Conservation (phyloP, 2,797 vertebrate species). For the Triplophysa bombifrons region DNA sequence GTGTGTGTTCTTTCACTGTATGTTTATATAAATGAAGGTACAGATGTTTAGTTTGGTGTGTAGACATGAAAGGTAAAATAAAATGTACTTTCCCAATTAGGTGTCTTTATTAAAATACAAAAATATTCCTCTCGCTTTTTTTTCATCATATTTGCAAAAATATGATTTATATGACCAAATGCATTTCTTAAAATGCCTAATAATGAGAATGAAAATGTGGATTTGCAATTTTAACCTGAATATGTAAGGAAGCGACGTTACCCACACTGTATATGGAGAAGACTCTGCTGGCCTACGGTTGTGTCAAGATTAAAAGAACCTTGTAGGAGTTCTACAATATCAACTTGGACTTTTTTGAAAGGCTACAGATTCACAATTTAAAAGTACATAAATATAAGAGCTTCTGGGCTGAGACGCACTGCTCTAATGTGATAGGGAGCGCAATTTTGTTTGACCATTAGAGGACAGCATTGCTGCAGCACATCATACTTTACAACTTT, state of each 20-base stretch:
- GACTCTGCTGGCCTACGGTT: too few relatives aligned
- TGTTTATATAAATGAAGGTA: slow-evolving; percentile 57
- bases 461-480: neutral
- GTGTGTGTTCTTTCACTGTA: slow-evolving; percentile 39
- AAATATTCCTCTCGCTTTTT: neutral
- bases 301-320: too few relatives aligned
- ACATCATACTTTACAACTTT: neutral
- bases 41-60: slow-evolving; percentile 62
- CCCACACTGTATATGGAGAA: neutral
- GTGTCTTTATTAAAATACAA: neutral
- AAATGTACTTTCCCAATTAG: neutral
- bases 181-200: neutral
- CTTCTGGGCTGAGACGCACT: too few relatives aligned
- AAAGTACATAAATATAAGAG: too few relatives aligned
- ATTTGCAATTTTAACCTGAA: neutral
- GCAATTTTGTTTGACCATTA: neutral
- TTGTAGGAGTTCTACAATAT: too few relatives aligned
- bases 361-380: too few relatives aligned
- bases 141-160: neutral
- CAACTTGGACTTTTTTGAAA: too few relatives aligned
- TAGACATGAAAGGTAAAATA: slow-evolving; percentile 36
- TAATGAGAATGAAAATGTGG: too few relatives aligned
- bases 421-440: too few relatives aligned
- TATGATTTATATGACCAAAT: too few relatives aligned
- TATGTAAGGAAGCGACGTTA: neutral